A percentile compares a stretch with the other conserved stretches of the same genome.
These are phyloP conservation scores for Pithys albifrons DNA, from an alignment of 2,113 vertebrate species.

Conservation along the genomic window DNA sequence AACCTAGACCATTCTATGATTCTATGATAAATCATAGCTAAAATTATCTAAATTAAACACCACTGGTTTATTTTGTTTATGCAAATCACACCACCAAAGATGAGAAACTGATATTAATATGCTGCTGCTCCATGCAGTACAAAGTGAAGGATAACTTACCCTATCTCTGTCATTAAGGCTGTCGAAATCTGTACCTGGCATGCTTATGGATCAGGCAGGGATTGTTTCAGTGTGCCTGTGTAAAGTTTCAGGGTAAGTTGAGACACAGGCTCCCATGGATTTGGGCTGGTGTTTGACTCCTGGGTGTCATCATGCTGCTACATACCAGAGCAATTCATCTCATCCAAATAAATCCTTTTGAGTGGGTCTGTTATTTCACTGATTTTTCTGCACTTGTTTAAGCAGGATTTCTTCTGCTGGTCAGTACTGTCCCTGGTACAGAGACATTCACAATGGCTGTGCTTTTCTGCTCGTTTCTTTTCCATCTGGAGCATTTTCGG, in stretches of 20 bases:
- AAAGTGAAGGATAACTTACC: not conserved
- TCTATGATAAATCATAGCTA: not conserved
- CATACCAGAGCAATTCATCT: not conserved
- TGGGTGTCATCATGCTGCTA: not conserved
- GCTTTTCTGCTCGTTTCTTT: not conserved
- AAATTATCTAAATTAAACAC: not conserved
- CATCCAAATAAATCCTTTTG: not conserved
- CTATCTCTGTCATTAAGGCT: not conserved
- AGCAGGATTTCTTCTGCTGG: not conserved
- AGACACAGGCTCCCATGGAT: fast-evolving
- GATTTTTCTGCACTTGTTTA: not conserved
- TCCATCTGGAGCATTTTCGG: conserved; percentile 33
- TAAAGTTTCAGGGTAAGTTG: not conserved
- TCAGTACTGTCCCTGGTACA: not conserved
- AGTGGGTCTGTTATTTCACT: not conserved
- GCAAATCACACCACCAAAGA: not conserved
- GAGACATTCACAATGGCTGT: not conserved
- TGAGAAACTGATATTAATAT: not conserved
- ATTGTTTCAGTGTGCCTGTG: not conserved
- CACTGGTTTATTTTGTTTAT: not conserved
- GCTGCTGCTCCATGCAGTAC: not conserved
- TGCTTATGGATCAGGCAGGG: not conserved
- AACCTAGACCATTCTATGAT: not conserved
- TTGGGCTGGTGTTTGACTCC: not conserved
- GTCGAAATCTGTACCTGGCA: not conserved